These are phyloP conservation scores for Plebejus argus DNA, from an alignment of 2,888 invertebrate genomes.

Conservation along the genomic window DNA sequence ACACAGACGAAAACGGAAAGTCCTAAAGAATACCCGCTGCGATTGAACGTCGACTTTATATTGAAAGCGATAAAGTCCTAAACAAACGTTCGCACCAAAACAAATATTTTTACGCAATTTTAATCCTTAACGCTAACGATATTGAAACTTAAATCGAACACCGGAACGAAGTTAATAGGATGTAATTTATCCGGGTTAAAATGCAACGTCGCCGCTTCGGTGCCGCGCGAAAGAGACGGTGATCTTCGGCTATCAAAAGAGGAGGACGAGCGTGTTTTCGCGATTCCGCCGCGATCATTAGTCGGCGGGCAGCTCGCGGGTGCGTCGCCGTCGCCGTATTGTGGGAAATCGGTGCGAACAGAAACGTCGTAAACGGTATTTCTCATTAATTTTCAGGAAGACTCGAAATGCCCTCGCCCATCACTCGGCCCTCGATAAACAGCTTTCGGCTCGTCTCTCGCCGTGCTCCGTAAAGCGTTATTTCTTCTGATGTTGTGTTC, in stretches of 20 bases:
- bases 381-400: conserved; percentile 79
- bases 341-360: conserved; percentile 68
- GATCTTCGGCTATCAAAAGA: conserved; percentile 45
- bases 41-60: conserved; percentile 69
- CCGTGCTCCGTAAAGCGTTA: conserved; percentile 46
- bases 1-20: conserved; percentile 66
- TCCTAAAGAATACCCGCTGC: conserved; percentile 59
- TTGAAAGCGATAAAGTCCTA: conserved; percentile 64
- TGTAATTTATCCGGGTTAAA: conserved; percentile 78
- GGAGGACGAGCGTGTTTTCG: conserved; percentile 65
- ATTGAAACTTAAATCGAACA: conserved; percentile 78
- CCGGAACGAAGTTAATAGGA: conserved; percentile 77
- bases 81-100: conserved; percentile 60
- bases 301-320: conserved; percentile 60
- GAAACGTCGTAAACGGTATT: conserved; percentile 71
- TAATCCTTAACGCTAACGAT: conserved; percentile 71
- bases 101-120: conserved; percentile 68
- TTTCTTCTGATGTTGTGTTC: conserved; percentile 39
- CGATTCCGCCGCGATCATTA: conserved; percentile 68
- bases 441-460: conserved; percentile 63
- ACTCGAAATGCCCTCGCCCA: conserved; percentile 69
- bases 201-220: conserved; percentile 75
- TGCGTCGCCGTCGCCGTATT: conserved; percentile 66
- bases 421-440: conserved; percentile 59
- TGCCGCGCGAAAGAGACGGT: conserved; percentile 63